These are phyloP conservation scores for Marcusenius ussheri DNA, from an alignment of 2,113 vertebrate species.

Conservation along the genomic window DNA sequence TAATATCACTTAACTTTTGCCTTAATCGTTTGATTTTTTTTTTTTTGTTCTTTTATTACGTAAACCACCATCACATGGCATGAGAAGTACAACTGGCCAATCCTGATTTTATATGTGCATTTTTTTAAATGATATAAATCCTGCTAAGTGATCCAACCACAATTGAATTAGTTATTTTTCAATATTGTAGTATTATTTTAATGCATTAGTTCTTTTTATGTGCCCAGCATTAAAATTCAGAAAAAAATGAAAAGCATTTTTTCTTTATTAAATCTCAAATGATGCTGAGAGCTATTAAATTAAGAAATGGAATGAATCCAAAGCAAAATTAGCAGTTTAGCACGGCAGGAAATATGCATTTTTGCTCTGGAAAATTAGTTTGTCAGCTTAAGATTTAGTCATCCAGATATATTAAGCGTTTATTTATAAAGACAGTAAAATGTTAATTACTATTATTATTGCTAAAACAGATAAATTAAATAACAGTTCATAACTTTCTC, in stretches of 20 bases:
- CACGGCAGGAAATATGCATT: background rate
- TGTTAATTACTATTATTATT: background rate
- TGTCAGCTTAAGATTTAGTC: background rate
- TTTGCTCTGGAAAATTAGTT: background rate
- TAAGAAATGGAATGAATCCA: background rate
- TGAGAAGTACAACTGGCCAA: background rate
- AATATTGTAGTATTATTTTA: background rate
- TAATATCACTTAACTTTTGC: background rate
- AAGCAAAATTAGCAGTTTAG: conserved; percentile 6
- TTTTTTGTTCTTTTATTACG: background rate
- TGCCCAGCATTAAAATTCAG: background rate
- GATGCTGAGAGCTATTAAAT: background rate
- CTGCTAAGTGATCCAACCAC: background rate
- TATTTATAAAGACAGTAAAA: background rate
- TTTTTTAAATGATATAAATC: background rate
- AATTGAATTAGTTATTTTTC: background rate
- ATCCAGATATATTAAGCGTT: background rate
- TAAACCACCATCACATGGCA: background rate
- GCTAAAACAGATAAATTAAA: background rate
- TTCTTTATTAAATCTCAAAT: background rate
- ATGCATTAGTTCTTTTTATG: background rate
- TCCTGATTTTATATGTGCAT: background rate
- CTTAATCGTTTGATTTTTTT: background rate
- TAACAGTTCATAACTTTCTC: background rate
- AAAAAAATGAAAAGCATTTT: background rate